These are phyloP conservation scores for Limulus polyphemus DNA, from an alignment of 2,888 invertebrate species.

Conservation along the genomic window DNA sequence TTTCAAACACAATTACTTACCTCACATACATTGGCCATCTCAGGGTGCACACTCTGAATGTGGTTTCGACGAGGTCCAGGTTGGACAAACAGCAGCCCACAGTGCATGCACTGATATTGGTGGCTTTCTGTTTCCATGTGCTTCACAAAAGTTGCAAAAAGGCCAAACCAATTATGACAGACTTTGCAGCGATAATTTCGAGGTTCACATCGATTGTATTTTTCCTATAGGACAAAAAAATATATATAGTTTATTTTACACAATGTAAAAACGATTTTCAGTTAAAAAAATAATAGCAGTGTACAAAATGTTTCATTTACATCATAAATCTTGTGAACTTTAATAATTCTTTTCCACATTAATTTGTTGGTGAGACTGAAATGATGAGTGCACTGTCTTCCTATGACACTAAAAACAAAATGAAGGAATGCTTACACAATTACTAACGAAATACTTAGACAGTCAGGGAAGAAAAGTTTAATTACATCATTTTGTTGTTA, in stretches of 20 bases:
- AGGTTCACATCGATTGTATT: constrained; percentile 27
- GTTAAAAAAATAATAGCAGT: no score
- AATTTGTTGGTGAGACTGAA: no score
- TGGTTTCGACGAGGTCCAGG: constrained; percentile 27
- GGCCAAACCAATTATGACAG: constrained; percentile 29
- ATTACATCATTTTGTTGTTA: no score
- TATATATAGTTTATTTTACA: background rate
- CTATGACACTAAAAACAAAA: no score
- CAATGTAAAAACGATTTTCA: background rate
- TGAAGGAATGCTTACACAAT: no score
- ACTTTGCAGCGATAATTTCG: constrained; percentile 28
- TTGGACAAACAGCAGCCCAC: constrained; percentile 28
- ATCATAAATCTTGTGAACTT: no score
- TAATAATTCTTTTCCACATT: no score
- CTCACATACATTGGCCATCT: constrained; percentile 26
- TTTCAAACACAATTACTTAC: constrained; percentile 8
- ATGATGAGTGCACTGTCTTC: no score
- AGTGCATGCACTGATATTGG: constrained; percentile 27
- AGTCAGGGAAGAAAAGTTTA: no score
- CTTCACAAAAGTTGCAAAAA: constrained; percentile 27
- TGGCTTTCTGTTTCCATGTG: constrained; percentile 29
- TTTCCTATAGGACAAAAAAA: constrained; percentile 15
- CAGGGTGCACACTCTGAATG: constrained; percentile 28
- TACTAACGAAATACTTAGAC: no score
- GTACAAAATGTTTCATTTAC: no score